Evolutionary conservation across 2,113 vertebrate genomes (phyloP).

Genomic region (Azemiops feae): DNA sequence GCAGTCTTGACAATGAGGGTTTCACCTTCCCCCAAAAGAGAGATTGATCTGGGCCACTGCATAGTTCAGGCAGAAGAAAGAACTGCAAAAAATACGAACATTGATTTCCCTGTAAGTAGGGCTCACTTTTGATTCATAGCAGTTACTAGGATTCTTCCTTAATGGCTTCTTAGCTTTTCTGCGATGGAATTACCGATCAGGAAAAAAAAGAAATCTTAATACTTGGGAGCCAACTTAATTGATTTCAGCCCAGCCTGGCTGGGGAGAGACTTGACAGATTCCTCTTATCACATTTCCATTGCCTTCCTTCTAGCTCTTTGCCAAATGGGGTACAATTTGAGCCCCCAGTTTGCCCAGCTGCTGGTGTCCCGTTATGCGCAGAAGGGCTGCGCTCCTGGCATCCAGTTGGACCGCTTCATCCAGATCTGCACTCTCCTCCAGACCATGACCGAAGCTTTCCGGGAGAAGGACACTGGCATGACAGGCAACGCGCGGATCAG

Average conservation of each 20-base stretch:
- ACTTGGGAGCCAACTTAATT: not conserved
- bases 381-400: conserved; percentile 56
- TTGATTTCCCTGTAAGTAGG: not conserved
- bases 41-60: not conserved
- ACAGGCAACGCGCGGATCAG: conserved; percentile 78
- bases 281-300: not conserved
- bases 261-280: not conserved
- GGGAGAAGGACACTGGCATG: conserved; percentile 83
- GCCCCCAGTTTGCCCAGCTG: conserved; percentile 88
- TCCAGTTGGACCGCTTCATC: conserved; percentile 94
- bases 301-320: conserved; percentile 76
- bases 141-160: not conserved
- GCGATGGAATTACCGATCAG: not conserved
- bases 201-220: fast-evolving
- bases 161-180: not conserved
- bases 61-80: not conserved
- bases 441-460: conserved; percentile 85
- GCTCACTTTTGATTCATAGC: not conserved
- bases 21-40: not conserved
- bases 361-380: conserved; percentile 74
- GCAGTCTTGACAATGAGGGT: not conserved
- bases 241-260: not conserved
- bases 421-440: conserved; percentile 94
- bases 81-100: not conserved
- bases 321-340: conserved; percentile 95